These are phyloP conservation scores for Protosalanx chinensis DNA, from an alignment of 2,797 vertebrate species.

Conservation along the genomic window DNA sequence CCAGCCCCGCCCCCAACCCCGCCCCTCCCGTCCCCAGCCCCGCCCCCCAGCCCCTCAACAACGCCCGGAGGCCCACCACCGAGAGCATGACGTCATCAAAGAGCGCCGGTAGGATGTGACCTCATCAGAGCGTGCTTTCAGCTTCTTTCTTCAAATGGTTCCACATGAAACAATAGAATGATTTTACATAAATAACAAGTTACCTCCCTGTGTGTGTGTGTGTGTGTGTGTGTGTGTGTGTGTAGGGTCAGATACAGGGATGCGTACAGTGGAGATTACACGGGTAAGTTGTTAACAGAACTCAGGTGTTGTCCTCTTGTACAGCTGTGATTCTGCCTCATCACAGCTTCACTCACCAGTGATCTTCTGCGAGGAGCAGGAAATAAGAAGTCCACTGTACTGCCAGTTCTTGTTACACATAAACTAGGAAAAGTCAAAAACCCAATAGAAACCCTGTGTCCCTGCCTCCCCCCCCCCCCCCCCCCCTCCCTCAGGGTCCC, in stretches of 20 bases:
- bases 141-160: neutral
- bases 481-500: constrained; percentile 70
- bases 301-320: too few relatives aligned
- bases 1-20: constrained; percentile 27
- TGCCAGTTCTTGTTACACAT: too few relatives aligned
- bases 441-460: neutral
- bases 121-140: neutral
- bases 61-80: constrained; percentile 62
- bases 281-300: constrained; percentile 71
- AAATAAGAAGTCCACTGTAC: too few relatives aligned
- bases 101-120: constrained; percentile 71
- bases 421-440: neutral
- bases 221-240: neutral
- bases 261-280: constrained; percentile 84
- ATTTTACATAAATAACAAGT: too few relatives aligned
- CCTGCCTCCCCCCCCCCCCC: neutral
- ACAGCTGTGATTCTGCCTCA: too few relatives aligned
- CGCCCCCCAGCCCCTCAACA: constrained; percentile 67
- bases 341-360: too few relatives aligned
- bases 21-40: constrained; percentile 47
- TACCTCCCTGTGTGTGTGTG: too few relatives aligned
- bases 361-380: too few relatives aligned
- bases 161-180: too few relatives aligned
- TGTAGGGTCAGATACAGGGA: constrained; percentile 66
- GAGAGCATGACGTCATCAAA: constrained; percentile 64